phyloP scores from a whole-genome alignment of 2,888 invertebrate species.

The Diogma glabrata region DNA sequence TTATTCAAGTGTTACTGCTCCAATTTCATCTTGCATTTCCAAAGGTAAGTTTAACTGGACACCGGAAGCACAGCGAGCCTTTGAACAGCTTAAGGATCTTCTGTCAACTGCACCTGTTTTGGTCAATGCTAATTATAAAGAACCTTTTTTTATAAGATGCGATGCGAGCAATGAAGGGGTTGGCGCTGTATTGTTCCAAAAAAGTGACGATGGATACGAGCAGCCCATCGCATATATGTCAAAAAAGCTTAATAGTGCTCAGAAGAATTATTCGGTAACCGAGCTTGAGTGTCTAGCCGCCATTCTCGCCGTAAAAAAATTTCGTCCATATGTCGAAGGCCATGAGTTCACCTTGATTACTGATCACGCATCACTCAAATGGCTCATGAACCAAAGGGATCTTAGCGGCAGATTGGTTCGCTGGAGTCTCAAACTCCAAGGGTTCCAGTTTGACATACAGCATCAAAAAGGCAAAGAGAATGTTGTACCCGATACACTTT shows the following conservation, averaged over 20 bases:
- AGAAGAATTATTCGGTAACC: background rate
- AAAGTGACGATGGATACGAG: background rate
- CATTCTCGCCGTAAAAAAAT: background rate
- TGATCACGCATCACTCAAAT: background rate
- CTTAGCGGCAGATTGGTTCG: background rate
- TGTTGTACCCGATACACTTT: background rate
- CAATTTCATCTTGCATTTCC: background rate
- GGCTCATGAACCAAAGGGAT: background rate
- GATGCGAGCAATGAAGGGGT: background rate
- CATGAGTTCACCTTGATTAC: background rate
- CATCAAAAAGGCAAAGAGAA: background rate
- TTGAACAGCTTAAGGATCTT: background rate
- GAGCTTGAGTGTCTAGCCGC: background rate
- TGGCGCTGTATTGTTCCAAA: background rate
- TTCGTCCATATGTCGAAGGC: background rate
- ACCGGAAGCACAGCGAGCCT: background rate
- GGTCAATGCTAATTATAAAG: background rate
- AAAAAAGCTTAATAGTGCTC: background rate
- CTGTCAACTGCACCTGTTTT: background rate
- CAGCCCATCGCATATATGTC: background rate
- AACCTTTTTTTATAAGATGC: background rate
- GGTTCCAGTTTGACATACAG: background rate
- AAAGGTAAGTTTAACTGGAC: background rate
- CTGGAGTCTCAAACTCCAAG: background rate
- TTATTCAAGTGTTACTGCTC: background rate